A percentile compares a stretch with the other conserved stretches of the same genome.
phyloP scores from a whole-genome alignment of 2,888 invertebrate genomes.

The Cheilosia grossa region DNA sequence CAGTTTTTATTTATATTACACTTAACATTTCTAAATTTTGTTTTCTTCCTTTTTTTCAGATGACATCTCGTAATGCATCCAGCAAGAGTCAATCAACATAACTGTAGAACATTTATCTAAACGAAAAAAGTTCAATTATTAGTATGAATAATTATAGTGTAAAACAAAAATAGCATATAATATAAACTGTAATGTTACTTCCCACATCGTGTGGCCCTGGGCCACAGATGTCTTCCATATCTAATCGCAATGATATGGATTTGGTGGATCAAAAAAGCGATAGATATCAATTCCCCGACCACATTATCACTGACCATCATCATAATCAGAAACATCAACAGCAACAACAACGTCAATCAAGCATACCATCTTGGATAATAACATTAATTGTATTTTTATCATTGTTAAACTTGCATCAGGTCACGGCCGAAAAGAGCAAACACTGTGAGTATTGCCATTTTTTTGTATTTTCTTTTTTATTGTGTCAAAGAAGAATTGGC shows the following conservation, averaged over 20 bases:
- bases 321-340: constrained; percentile 61
- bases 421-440: constrained; percentile 83
- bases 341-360: constrained; percentile 65
- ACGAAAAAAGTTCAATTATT: constrained; percentile 64
- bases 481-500: background rate
- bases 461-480: background rate
- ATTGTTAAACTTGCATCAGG: constrained; percentile 78
- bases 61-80: constrained; percentile 32
- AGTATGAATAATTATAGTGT: constrained; percentile 61
- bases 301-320: constrained; percentile 35
- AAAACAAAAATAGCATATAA: constrained; percentile 65
- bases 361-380: constrained; percentile 80
- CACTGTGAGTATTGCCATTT: constrained; percentile 80
- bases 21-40: background rate
- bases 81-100: constrained; percentile 45
- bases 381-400: constrained; percentile 80
- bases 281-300: constrained; percentile 52
- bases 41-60: constrained; percentile 38
- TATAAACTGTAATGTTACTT: constrained; percentile 78
- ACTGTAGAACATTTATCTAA: constrained; percentile 42
- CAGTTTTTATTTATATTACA: too few species aligned
- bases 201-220: constrained; percentile 83
- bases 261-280: constrained; percentile 49
- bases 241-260: constrained; percentile 55
- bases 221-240: constrained; percentile 77